Base-by-base conservation (phyloP, 2,113 vertebrate genomes). In the Anarrhichthys ocellatus region DNA sequence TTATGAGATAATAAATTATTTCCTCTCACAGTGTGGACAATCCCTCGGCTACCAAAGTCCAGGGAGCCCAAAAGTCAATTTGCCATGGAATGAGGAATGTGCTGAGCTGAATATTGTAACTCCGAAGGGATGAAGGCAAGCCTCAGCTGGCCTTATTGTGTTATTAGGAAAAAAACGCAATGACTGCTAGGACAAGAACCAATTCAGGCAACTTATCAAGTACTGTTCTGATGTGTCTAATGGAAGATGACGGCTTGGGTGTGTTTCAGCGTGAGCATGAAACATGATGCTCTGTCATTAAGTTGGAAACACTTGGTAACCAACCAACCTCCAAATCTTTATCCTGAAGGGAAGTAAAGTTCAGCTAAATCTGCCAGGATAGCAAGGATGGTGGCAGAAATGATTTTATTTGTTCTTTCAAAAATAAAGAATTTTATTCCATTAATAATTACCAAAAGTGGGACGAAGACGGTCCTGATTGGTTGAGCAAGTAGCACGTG, bases 1-100 rank as follows among this genome's bases (percentile, higher is more conserved):
- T 76, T 66, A 42, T 40, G 32, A 76, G 61, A 40, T 54, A 76
- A 22, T 9, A 36, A 40, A 54, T 52, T 52, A 54, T 40, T 52
- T 76, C 22, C 29, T 29, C 29, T 50, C 22, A 36, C 22, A 64
- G 59, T 24, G 44, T 36, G 29, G 40, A 24, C 20, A 24, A 13
- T 50, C 8, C 20, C 13, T 63, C 5, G 20, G 44, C 8, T 24
- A 18, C 42, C 38, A 44, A 38, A 56, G 36, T 56, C 5, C 56
- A 63, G 24, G 24, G 58, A 72, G 18, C 10, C 40, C 58, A 80
- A 32, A 54, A 20, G 59, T 64, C 18, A 18, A 80, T 54, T 64
- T 80, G 24, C 42, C 32, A 22, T 48, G 20, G 9, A 78, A 34
- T 68, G 17, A 61, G 9, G 38, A 34, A 50, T 63, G 17, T 0